A percentile compares a stretch with the other conserved stretches of the same genome.
These are phyloP conservation scores for Malachius bipustulatus DNA, from an alignment of 2,888 invertebrate species.

Conservation along the genomic window DNA sequence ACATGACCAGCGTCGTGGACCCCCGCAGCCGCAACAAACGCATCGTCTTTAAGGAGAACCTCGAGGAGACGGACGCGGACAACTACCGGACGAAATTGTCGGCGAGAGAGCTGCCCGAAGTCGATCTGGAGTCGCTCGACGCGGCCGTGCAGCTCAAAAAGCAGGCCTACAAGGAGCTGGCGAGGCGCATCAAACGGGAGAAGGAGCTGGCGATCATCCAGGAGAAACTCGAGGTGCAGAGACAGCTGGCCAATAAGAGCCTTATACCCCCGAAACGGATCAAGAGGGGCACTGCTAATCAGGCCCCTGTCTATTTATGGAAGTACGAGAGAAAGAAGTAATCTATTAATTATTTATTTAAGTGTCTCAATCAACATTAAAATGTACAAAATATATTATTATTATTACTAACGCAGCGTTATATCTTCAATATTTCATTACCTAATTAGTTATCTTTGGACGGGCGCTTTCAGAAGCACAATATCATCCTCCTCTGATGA, in stretches of 20 bases:
- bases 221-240: conserved; percentile 65
- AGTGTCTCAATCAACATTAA: no score
- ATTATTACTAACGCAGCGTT: no score
- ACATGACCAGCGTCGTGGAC: conserved; percentile 66
- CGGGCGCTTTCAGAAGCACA: conserved; percentile 9
- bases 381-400: no score
- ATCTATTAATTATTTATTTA: no score
- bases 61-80: conserved; percentile 31
- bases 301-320: conserved; percentile 69
- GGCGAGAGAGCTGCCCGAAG: conserved; percentile 45
- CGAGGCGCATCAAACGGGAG: conserved; percentile 65
- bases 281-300: conserved; percentile 48
- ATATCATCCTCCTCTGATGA: conserved; percentile 23
- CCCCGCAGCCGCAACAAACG: conserved; percentile 62
- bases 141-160: conserved; percentile 47
- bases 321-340: conserved; percentile 70
- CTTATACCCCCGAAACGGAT: conserved; percentile 53
- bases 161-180: conserved; percentile 59
- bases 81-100: conserved; percentile 51
- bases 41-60: conserved; percentile 62
- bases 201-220: conserved; percentile 62
- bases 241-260: conserved; percentile 49
- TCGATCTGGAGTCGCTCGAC: conserved; percentile 43
- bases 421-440: no score
- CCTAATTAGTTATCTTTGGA: not conserved